These are phyloP conservation scores for Syndactyla subalaris DNA, from an alignment of 2,797 vertebrate species.

Conservation along the genomic window DNA sequence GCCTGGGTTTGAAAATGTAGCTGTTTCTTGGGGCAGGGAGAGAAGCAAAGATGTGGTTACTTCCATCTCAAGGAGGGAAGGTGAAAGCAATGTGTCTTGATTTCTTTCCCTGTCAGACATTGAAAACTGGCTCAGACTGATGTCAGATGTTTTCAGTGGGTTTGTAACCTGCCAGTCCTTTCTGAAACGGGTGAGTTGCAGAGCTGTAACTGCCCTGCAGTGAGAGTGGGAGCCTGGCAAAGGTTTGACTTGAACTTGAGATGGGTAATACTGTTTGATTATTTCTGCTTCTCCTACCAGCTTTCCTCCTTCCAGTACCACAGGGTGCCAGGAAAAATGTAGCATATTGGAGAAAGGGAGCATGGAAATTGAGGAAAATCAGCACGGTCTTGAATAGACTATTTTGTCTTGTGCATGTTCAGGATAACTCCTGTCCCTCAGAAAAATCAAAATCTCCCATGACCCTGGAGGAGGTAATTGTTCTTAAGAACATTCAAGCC, in stretches of 20 bases:
- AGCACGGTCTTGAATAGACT: not conserved
- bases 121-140: not conserved
- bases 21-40: accelerated
- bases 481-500: not conserved
- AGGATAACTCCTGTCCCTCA: not conserved
- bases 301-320: not conserved
- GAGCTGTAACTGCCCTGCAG: not conserved
- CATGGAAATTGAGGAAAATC: not conserved
- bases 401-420: not conserved
- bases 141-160: not conserved
- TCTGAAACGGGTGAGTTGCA: accelerated
- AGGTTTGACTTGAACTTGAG: not conserved
- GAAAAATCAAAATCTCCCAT: not conserved
- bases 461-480: not conserved
- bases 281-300: not conserved
- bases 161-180: not conserved
- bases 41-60: not conserved
- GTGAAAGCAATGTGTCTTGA: not conserved
- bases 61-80: not conserved
- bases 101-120: not conserved
- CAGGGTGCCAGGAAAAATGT: not conserved
- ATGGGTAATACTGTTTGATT: not conserved
- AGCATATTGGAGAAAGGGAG: not conserved
- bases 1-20: not conserved
- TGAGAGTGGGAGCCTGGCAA: not conserved